Percentiles rank a stretch among this genome's conserved stretches.
phyloP scores from a whole-genome alignment of 2,797 vertebrate species.

The Tenualosa thibaudeaui region DNA sequence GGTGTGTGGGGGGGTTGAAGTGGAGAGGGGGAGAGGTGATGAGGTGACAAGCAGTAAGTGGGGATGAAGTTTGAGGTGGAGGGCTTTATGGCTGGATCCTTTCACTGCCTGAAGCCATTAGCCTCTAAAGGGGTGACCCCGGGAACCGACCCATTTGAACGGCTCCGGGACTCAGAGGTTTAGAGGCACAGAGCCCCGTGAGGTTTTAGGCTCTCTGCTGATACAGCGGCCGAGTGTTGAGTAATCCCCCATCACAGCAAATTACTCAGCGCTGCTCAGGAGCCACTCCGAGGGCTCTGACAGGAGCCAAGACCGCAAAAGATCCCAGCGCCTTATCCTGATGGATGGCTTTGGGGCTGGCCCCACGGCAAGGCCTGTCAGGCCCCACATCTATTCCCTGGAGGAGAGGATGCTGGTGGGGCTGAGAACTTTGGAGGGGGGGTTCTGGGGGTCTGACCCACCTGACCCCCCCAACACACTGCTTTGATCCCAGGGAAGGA shows the following conservation, averaged over 20 bases:
- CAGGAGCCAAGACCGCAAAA: conserved; percentile 53
- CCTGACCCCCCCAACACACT: conserved; percentile 48
- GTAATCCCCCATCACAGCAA: conserved; percentile 63
- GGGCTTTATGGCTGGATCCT: conserved; percentile 51
- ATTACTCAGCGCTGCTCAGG: conserved; percentile 59
- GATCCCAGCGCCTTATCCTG: conserved; percentile 52
- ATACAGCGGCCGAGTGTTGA: conserved; percentile 56
- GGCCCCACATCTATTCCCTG: background rate
- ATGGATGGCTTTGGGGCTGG: conserved; percentile 62
- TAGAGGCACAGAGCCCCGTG: conserved; percentile 53
- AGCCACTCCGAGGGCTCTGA: conserved; percentile 46
- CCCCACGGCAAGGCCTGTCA: conserved; percentile 22
- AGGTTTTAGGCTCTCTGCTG: conserved; percentile 49
- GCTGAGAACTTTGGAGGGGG: too few relatives aligned
- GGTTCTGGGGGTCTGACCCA: conserved; percentile 47
- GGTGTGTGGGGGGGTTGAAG: too few relatives aligned
- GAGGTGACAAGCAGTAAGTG: conserved; percentile 11
- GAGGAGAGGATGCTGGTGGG: background rate
- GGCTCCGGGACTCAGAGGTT: conserved; percentile 47
- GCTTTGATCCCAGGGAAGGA: conserved; percentile 69
- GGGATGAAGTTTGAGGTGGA: background rate
- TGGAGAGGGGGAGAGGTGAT: conserved; percentile 35
- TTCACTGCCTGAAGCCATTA: conserved; percentile 50
- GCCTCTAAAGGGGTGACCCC: conserved; percentile 42
- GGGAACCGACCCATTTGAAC: conserved; percentile 61